These are phyloP conservation scores for Nesidiocoris tenuis DNA, from an alignment of 2,888 invertebrate species.

Conservation along the genomic window DNA sequence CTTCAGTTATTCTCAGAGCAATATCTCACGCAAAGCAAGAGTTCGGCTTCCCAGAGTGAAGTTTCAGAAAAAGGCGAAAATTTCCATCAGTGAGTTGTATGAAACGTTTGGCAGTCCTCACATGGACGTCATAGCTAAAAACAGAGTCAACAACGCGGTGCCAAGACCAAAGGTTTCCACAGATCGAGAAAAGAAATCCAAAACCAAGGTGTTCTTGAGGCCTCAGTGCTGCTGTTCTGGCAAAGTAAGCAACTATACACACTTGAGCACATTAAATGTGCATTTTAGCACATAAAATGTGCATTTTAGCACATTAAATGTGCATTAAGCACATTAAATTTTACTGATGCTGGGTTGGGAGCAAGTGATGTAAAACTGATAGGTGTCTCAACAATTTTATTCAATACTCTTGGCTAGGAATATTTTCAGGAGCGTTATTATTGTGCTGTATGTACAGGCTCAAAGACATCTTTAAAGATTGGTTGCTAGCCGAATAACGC, in stretches of 20 bases:
- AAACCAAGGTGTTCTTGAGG: background rate
- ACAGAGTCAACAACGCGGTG: background rate
- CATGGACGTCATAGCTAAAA: background rate
- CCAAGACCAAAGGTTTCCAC: background rate
- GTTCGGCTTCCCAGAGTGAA: background rate
- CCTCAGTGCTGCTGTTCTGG: background rate
- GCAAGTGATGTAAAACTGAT: no score
- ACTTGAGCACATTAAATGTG: no score
- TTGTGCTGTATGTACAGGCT: no score
- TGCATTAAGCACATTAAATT: no score
- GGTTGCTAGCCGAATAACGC: no score
- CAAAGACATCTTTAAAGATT: no score
- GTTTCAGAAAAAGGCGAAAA: slow-evolving; percentile 9
- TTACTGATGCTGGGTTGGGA: no score
- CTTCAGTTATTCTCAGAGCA: background rate
- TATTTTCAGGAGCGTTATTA: no score
- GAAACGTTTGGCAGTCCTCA: background rate
- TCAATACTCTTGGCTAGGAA: no score
- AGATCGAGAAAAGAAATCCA: background rate
- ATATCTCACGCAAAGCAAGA: background rate
- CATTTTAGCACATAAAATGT: no score
- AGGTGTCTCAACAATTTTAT: no score
- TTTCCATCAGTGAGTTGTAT: background rate
- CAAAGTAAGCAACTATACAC: background rate
- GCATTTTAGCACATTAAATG: no score